These are phyloP conservation scores for Molorchus minor DNA, from an alignment of 2,888 invertebrate species.

Conservation along the genomic window DNA sequence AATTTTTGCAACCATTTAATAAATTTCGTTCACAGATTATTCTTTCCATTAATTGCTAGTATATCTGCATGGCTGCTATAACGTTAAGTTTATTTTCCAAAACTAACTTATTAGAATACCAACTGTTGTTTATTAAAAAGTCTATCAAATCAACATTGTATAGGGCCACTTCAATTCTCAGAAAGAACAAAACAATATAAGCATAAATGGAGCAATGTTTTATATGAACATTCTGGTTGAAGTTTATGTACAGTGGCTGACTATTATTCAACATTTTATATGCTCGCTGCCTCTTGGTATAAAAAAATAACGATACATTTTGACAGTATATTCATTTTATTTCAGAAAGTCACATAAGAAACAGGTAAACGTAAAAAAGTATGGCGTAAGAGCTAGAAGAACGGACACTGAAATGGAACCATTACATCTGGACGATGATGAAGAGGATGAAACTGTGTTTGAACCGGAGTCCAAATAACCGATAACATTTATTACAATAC, in stretches of 20 bases:
- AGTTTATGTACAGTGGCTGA: neutral
- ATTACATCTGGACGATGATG: slow-evolving; percentile 60
- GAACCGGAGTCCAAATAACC: slow-evolving; percentile 48
- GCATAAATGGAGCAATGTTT: neutral
- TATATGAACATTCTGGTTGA: neutral
- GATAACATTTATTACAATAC: slow-evolving; percentile 12
- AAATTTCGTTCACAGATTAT: neutral
- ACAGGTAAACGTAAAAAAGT: slow-evolving; percentile 55
- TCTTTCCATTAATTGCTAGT: too few species aligned
- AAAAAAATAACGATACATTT: neutral
- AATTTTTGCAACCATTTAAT: neutral
- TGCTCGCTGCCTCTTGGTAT: too few species aligned
- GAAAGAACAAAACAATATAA: neutral
- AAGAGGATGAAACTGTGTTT: slow-evolving; percentile 60
- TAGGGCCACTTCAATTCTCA: neutral
- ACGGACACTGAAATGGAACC: slow-evolving; percentile 62
- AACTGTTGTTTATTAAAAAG: too few species aligned
- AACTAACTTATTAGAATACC: too few species aligned
- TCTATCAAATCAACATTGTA: neutral
- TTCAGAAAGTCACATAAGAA: slow-evolving; percentile 39
- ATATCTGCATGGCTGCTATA: too few species aligned
- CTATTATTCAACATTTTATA: neutral
- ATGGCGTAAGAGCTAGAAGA: slow-evolving; percentile 58
- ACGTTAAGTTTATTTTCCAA: too few species aligned
- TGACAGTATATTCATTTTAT: slow-evolving; percentile 8